Percentiles rank a stretch among this genome's conserved stretches.
Conservation (phyloP, 2,113 vertebrate species). For the Anarrhichthys ocellatus region DNA sequence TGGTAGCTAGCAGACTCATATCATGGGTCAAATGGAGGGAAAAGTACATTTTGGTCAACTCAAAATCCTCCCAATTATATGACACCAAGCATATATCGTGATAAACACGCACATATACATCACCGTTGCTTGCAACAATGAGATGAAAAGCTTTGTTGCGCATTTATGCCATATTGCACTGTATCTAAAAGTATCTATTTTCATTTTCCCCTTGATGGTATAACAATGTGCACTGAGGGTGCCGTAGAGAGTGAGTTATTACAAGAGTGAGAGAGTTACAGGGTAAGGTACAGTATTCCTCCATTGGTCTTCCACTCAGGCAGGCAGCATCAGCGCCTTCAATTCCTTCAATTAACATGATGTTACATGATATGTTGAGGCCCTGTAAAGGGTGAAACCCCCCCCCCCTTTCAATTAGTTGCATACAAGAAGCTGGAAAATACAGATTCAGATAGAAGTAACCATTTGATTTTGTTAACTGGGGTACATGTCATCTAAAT, state of each 20-base stretch:
- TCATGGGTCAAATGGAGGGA: not conserved
- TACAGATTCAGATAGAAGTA: not conserved
- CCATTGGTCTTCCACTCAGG: too few species aligned
- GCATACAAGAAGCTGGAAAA: not conserved
- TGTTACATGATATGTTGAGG: not conserved
- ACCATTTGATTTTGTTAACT: not conserved
- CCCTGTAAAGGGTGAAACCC: not conserved
- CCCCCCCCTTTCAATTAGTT: constrained; percentile 10
- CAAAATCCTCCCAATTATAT: not conserved
- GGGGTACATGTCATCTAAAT: not conserved
- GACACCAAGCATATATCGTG: not conserved
- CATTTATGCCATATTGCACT: too few species aligned
- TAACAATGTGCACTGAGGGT: too few species aligned
- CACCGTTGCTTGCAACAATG: too few species aligned
- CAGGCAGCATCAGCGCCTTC: not conserved
- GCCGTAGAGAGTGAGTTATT: too few species aligned
- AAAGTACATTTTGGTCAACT: not conserved
- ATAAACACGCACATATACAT: too few species aligned
- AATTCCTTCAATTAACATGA: not conserved
- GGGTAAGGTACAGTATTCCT: too few species aligned
- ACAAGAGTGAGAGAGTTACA: too few species aligned
- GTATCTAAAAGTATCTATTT: too few species aligned
- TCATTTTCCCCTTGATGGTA: too few species aligned
- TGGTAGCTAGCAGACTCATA: not conserved
- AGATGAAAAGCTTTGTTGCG: not conserved